Evolutionary conservation across 2,888 invertebrate species (phyloP).

Genomic region (Operophtera brumata): DNA sequence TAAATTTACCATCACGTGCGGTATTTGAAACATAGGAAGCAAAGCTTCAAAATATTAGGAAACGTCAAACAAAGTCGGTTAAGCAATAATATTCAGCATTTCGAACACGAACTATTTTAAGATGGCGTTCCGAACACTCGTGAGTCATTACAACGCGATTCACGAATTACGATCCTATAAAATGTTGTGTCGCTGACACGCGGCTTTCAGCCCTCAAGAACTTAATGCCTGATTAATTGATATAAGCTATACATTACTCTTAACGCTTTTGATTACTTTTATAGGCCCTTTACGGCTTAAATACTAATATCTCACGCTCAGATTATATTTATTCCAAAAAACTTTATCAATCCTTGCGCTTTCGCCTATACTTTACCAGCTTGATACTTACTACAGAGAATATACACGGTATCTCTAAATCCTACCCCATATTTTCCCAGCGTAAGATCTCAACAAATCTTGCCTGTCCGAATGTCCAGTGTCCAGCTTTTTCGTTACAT

Average conservation of each 20-base stretch:
- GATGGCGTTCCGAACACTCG: slow-evolving; percentile 55
- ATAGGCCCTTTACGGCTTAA: slow-evolving; percentile 21
- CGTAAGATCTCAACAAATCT: slow-evolving; percentile 42
- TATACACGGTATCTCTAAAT: slow-evolving; percentile 7
- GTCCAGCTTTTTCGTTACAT: slow-evolving; percentile 50
- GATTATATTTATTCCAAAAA: not conserved
- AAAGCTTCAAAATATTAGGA: not conserved
- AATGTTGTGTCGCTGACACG: slow-evolving; percentile 56
- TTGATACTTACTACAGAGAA: not conserved
- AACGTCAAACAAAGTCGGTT: slow-evolving; percentile 27
- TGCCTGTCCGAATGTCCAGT: slow-evolving; percentile 36
- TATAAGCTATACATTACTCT: slow-evolving; percentile 46
- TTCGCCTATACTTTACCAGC: too few species aligned
- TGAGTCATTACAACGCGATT: slow-evolving; percentile 57
- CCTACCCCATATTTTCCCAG: slow-evolving; percentile 30
- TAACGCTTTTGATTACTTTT: slow-evolving; percentile 37
- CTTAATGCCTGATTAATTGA: slow-evolving; percentile 61
- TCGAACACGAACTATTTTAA: slow-evolving; percentile 61
- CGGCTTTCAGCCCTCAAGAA: slow-evolving; percentile 52
- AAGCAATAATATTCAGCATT: slow-evolving; percentile 50
- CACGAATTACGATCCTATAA: slow-evolving; percentile 66
- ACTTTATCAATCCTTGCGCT: too few species aligned
- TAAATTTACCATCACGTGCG: too few species aligned
- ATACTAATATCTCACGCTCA: not conserved
- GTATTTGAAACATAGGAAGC: too few species aligned